Percentiles rank a stretch among this genome's conserved stretches.
These are phyloP conservation scores for Caenorhabditis brenneri DNA, from an alignment of 1,140 invertebrate species.

Conservation along the genomic window DNA sequence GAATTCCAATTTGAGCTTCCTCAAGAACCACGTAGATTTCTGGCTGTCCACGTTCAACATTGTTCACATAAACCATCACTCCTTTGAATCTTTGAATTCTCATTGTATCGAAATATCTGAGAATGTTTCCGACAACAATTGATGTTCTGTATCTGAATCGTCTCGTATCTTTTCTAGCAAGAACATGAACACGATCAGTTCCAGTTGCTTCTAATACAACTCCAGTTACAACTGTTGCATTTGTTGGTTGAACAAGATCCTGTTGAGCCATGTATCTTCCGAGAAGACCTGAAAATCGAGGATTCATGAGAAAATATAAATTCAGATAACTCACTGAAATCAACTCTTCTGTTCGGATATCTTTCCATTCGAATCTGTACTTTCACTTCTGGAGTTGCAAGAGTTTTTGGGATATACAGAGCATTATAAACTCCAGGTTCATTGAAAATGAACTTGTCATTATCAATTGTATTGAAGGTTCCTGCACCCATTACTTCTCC, in stretches of 20 bases:
- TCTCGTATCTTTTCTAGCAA: slow-evolving; percentile 68
- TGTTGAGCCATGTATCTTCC: slow-evolving; percentile 67
- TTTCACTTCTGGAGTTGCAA: slow-evolving; percentile 66
- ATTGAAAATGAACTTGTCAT: slow-evolving; percentile 71
- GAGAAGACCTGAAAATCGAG: slow-evolving; percentile 64
- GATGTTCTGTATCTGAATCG: slow-evolving; percentile 69
- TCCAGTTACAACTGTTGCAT: slow-evolving; percentile 70
- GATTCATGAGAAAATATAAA: neutral
- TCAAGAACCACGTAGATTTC: slow-evolving; percentile 71
- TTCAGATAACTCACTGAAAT: slow-evolving; percentile 59
- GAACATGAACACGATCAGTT: slow-evolving; percentile 69
- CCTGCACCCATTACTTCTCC: slow-evolving; percentile 60
- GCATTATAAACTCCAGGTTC: slow-evolving; percentile 70
- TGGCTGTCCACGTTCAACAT: slow-evolving; percentile 69
- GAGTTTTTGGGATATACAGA: slow-evolving; percentile 70
- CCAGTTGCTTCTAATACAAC: slow-evolving; percentile 69
- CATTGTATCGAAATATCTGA: slow-evolving; percentile 70
- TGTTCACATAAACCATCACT: slow-evolving; percentile 70
- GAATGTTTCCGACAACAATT: slow-evolving; percentile 70
- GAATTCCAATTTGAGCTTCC: slow-evolving; percentile 69
- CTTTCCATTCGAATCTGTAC: slow-evolving; percentile 69
- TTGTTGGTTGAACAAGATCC: slow-evolving; percentile 69
- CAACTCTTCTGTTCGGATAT: slow-evolving; percentile 68
- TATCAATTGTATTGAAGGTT: slow-evolving; percentile 69
- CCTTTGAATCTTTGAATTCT: slow-evolving; percentile 69